Evolutionary conservation across 2,113 vertebrate genomes (phyloP).

Genomic region (Pelecanus crispus): DNA sequence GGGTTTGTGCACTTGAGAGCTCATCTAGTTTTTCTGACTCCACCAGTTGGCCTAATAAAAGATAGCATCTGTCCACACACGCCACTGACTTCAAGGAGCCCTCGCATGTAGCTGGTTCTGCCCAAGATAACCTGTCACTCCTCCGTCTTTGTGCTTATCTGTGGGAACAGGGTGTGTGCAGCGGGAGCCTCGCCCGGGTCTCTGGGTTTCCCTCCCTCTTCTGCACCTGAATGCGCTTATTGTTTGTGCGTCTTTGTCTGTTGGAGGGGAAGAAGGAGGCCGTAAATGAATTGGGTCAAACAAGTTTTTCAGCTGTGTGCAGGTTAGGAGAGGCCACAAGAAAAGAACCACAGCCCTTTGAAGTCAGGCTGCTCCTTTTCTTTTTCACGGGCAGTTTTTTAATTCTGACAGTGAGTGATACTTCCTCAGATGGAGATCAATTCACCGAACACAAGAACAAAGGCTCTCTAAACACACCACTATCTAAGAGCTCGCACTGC

Average conservation of each 20-base stretch:
- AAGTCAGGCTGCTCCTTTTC: constrained; percentile 53
- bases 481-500: not conserved
- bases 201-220: constrained; percentile 31
- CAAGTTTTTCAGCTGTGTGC: constrained; percentile 47
- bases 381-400: constrained; percentile 15
- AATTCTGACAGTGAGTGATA: constrained; percentile 38
- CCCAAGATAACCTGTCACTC: constrained; percentile 27
- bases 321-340: constrained; percentile 66
- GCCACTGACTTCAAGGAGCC: constrained; percentile 22
- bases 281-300: constrained; percentile 44
- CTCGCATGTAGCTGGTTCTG: not conserved
- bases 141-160: constrained; percentile 14
- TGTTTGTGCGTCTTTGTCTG: constrained; percentile 49
- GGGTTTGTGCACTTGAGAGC: not conserved
- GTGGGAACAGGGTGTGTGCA: constrained; percentile 53
- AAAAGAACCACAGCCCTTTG: constrained; percentile 69
- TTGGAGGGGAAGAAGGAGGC: constrained; percentile 13
- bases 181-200: not conserved
- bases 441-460: not conserved
- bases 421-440: constrained; percentile 40
- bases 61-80: constrained; percentile 7
- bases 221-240: constrained; percentile 48
- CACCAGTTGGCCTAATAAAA: constrained; percentile 9
- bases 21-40: constrained; percentile 30
- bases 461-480: not conserved